phyloP scores from a whole-genome alignment of 2,888 invertebrate species.

The Boloria euphrosyne region DNA sequence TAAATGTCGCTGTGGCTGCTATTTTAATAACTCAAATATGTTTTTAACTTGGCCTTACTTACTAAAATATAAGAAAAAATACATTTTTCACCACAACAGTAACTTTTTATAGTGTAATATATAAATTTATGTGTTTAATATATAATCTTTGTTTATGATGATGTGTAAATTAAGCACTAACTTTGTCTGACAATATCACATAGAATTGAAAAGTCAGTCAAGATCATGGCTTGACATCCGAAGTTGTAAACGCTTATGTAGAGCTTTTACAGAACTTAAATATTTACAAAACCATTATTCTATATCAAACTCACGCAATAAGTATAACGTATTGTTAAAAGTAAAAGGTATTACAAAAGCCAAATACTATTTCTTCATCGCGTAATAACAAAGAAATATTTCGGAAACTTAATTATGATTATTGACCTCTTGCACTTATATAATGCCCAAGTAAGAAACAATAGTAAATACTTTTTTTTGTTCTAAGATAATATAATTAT shows the following conservation, averaged over 20 bases:
- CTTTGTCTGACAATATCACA: no score
- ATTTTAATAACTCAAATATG: conserved; percentile 12
- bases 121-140: no score
- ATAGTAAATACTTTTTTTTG: conserved; percentile 18
- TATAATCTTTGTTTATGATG: background rate
- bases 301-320: background rate
- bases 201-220: no score
- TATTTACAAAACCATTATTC: no score
- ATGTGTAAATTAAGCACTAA: no score
- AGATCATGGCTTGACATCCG: no score
- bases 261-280: no score
- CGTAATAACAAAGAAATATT: conserved; percentile 14
- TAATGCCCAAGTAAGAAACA: conserved; percentile 3
- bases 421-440: conserved; percentile 23
- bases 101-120: background rate
- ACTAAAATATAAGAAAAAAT: conserved; percentile 1
- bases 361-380: background rate
- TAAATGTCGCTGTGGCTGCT: conserved; percentile 14
- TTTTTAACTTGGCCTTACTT: background rate
- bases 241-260: no score
- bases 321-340: background rate
- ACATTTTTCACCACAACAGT: conserved; percentile 5
- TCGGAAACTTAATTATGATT: conserved; percentile 24
- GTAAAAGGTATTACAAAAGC: background rate
- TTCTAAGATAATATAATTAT: conserved; percentile 17